These are phyloP conservation scores for Phataginus tetradactyla DNA, from an alignment of 2,797 vertebrate genomes.

Conservation along the genomic window DNA sequence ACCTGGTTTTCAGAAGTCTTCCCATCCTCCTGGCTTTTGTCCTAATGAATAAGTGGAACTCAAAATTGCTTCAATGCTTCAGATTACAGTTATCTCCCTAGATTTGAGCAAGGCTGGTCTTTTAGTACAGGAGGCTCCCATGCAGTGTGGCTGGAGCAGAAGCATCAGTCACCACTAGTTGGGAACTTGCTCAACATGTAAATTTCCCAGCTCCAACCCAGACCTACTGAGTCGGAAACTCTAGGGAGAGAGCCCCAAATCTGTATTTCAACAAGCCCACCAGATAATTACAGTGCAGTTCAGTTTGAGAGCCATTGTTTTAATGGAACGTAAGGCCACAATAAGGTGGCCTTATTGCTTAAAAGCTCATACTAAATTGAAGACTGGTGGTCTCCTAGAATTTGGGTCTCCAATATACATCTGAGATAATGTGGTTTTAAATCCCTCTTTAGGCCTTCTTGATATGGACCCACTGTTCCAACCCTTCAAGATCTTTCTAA, in stretches of 20 bases:
- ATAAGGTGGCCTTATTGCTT: background rate
- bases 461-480: background rate
- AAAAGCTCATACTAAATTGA: background rate
- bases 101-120: background rate
- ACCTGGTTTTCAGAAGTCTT: background rate
- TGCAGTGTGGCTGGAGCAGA: background rate
- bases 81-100: background rate
- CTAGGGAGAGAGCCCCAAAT: background rate
- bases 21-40: background rate
- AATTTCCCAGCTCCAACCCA: background rate
- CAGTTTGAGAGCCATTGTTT: background rate
- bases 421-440: background rate
- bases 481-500: background rate
- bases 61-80: background rate
- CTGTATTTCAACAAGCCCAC: background rate
- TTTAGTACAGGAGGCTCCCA: background rate
- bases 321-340: background rate
- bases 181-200: background rate
- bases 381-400: background rate
- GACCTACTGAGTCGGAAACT: background rate
- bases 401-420: background rate
- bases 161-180: background rate
- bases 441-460: background rate
- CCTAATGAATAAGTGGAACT: background rate
- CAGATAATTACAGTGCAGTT: background rate